Percentiles rank a stretch among this genome's conserved stretches.
phyloP scores from a whole-genome alignment of 2,113 vertebrate genomes.

The Peucedramus taeniatus region DNA sequence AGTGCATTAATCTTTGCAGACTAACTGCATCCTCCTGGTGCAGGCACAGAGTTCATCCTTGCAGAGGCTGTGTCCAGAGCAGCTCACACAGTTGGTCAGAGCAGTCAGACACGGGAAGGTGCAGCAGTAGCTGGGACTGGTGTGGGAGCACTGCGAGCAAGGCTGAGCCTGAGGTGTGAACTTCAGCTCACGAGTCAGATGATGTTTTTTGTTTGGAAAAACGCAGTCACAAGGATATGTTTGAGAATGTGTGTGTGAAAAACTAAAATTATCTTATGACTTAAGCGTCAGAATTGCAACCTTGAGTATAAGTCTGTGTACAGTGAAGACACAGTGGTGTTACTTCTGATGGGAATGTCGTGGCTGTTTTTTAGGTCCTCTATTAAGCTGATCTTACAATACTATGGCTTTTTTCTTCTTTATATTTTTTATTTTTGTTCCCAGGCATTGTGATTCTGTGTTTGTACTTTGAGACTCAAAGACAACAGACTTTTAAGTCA shows the following conservation, averaged over 20 bases:
- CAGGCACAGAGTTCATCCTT: neutral
- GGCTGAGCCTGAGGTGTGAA: neutral
- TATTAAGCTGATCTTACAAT: neutral
- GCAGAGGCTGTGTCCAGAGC: neutral
- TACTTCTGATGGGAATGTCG: neutral
- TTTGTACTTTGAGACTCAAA: neutral
- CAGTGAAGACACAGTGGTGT: neutral
- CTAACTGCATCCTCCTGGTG: neutral
- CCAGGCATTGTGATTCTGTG: neutral
- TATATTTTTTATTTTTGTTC: neutral
- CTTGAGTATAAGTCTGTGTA: neutral
- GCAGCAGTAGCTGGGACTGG: neutral
- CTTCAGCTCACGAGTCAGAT: neutral
- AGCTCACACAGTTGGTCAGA: neutral
- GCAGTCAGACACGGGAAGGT: accelerated
- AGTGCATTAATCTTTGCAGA: neutral
- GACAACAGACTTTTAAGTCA: neutral
- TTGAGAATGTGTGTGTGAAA: neutral
- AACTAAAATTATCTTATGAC: neutral
- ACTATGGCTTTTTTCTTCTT: neutral
- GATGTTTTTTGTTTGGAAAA: neutral
- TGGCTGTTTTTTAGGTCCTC: neutral
- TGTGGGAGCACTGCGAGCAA: neutral
- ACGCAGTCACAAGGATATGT: neutral
- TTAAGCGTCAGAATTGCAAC: neutral